These are phyloP conservation scores for Ectropis grisescens DNA, from an alignment of 1,140 invertebrate genomes.

Conservation along the genomic window DNA sequence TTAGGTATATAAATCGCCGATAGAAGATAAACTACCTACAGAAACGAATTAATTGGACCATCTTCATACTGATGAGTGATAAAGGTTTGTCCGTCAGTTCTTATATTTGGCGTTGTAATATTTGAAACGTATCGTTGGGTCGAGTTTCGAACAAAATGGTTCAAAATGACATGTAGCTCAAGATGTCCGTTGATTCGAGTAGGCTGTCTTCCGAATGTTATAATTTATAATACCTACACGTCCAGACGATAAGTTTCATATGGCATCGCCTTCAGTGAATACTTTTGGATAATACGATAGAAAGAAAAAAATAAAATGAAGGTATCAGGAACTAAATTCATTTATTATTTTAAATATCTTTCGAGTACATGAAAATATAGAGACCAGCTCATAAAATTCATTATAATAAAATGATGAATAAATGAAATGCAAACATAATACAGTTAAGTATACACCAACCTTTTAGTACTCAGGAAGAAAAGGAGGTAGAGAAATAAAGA, in stretches of 20 bases:
- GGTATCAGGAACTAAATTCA: slow-evolving; percentile 28
- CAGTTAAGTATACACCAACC: slow-evolving; percentile 31
- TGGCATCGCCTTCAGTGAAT: slow-evolving; percentile 40
- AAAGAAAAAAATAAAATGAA: slow-evolving; percentile 24
- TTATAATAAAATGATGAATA: slow-evolving; percentile 40
- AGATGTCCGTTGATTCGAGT: too few relatives aligned
- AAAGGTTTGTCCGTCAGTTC: neutral
- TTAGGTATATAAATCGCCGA: slow-evolving; percentile 25
- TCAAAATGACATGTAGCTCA: too few relatives aligned
- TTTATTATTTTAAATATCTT: slow-evolving; percentile 41
- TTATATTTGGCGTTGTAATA: too few relatives aligned
- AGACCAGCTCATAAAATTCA: slow-evolving; percentile 62
- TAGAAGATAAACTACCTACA: slow-evolving; percentile 56
- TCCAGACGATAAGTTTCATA: too few relatives aligned
- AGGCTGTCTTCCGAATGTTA: too few relatives aligned
- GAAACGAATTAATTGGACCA: slow-evolving; percentile 65
- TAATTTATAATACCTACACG: too few relatives aligned
- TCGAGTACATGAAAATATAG: slow-evolving; percentile 58
- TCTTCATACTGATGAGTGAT: slow-evolving; percentile 57
- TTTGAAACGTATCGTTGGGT: too few relatives aligned
- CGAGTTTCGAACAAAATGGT: too few relatives aligned
- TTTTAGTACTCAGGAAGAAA: too few relatives aligned
- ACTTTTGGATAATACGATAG: slow-evolving; percentile 35
- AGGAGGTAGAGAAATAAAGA: too few relatives aligned
- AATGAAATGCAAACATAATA: slow-evolving; percentile 53